phyloP scores from a whole-genome alignment of 2,113 vertebrate species.

The Crotalus tigris region DNA sequence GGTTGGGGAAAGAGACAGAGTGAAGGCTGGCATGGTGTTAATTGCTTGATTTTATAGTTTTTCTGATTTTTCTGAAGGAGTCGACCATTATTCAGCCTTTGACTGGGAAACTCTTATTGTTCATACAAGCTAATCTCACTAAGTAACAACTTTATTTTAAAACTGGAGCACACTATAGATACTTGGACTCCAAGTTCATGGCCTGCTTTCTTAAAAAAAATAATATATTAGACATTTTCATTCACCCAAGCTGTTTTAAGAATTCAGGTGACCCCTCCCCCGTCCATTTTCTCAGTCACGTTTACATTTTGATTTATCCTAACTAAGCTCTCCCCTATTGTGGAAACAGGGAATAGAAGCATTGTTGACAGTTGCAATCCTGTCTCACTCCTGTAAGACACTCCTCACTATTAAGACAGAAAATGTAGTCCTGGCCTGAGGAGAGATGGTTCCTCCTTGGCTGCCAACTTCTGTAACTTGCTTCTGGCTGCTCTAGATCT shows the following conservation, averaged over 20 bases:
- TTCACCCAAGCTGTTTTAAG: background rate
- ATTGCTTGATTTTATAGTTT: background rate
- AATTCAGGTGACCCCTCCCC: background rate
- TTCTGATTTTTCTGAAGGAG: background rate
- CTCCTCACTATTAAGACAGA: too few species aligned
- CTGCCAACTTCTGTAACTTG: too few species aligned
- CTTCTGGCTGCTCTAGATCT: too few species aligned
- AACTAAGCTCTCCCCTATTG: background rate
- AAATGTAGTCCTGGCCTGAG: too few species aligned
- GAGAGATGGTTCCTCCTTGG: too few species aligned
- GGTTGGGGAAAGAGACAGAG: background rate
- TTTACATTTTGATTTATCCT: background rate
- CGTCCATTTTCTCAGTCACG: background rate
- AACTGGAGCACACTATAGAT: background rate
- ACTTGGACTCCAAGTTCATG: background rate
- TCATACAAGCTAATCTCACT: background rate
- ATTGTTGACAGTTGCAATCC: background rate
- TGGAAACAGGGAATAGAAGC: background rate
- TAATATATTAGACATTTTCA: background rate
- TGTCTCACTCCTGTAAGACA: too few species aligned
- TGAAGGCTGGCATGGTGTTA: background rate
- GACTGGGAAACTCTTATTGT: background rate
- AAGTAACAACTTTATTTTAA: too few species aligned
- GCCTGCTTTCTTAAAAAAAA: background rate
- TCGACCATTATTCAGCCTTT: background rate